These are phyloP conservation scores for Apolygus lucorum DNA, from an alignment of 1,140 invertebrate genomes.

Conservation along the genomic window DNA sequence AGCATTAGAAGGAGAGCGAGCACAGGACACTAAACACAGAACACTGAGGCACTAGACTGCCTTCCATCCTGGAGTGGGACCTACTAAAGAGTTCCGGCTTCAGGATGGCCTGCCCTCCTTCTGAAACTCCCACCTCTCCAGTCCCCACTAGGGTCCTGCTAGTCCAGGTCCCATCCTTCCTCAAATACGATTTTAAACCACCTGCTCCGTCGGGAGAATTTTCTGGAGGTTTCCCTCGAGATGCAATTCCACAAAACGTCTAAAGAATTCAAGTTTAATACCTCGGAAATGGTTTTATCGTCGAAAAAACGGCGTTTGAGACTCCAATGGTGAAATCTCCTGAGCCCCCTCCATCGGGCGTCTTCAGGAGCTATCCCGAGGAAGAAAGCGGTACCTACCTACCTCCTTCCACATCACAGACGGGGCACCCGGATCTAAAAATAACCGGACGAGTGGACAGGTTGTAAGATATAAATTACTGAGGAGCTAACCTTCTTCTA, in stretches of 20 bases:
- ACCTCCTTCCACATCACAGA: too few relatives aligned
- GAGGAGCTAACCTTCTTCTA: neutral
- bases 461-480: neutral
- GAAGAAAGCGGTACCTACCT: neutral
- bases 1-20: constrained; percentile 11
- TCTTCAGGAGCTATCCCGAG: neutral
- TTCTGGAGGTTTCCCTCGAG: too few relatives aligned
- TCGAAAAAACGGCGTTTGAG: too few relatives aligned
- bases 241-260: too few relatives aligned
- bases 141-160: neutral
- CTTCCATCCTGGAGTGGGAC: constrained; percentile 9
- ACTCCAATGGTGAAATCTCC: neutral
- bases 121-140: neutral
- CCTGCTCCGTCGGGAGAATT: too few relatives aligned
- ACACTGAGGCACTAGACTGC: constrained; percentile 7
- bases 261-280: too few relatives aligned
- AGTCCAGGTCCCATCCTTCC: neutral
- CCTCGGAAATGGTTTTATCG: too few relatives aligned
- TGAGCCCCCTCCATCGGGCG: neutral
- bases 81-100: constrained; percentile 15
- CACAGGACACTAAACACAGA: constrained; percentile 11
- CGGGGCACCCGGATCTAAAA: neutral
- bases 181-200: too few relatives aligned
- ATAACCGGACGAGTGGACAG: neutral
- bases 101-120: constrained; percentile 14